These are phyloP conservation scores for cat (Felis catus) DNA, from an alignment of 2,113 vertebrate genomes.

Conservation along the genomic window DNA sequence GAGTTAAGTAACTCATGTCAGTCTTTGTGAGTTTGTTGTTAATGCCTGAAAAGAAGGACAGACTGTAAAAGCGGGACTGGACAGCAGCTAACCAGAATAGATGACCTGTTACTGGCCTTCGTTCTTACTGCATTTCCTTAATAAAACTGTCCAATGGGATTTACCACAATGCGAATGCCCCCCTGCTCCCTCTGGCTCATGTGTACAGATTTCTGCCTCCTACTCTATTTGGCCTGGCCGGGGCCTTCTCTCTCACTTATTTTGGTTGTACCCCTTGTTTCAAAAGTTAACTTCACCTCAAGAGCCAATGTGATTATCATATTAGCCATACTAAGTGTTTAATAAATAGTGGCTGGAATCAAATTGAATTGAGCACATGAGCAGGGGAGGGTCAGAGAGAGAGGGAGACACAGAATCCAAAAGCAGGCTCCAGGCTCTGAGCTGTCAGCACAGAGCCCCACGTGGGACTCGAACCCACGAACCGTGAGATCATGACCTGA, in stretches of 20 bases:
- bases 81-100: not conserved
- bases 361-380: not conserved
- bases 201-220: not conserved
- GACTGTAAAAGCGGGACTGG: not conserved
- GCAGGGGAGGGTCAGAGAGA: too few species aligned
- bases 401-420: too few species aligned
- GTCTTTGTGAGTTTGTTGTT: conserved; percentile 14
- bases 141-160: not conserved
- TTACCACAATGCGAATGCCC: not conserved
- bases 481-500: too few species aligned
- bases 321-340: not conserved
- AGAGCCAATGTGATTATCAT: not conserved
- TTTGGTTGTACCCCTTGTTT: not conserved
- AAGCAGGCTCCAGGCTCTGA: too few species aligned
- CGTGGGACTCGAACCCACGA: too few species aligned
- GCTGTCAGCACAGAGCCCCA: too few species aligned
- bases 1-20: not conserved
- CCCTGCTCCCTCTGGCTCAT: not conserved
- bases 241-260: not conserved
- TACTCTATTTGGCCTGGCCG: not conserved
- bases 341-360: not conserved
- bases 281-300: not conserved
- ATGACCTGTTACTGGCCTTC: not conserved
- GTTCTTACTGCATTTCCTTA: not conserved
- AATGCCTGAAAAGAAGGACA: not conserved